Percentiles rank a stretch among this genome's conserved stretches.
These are phyloP conservation scores for Aleiodes alternator DNA, from an alignment of 2,888 invertebrate genomes.

Conservation along the genomic window DNA sequence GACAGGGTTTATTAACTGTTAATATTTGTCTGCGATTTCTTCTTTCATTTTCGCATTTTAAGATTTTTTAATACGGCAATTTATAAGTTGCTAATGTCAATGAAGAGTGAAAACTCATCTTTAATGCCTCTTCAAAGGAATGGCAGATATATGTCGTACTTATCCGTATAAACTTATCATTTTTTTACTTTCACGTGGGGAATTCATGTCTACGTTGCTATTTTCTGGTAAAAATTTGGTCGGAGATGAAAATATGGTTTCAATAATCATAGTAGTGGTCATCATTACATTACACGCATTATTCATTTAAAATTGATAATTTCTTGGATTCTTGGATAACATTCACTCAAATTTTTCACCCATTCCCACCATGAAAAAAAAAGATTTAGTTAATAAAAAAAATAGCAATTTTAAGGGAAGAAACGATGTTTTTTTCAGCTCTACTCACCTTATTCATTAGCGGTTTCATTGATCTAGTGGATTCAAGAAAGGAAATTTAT, in stretches of 20 bases:
- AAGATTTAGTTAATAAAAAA: conserved; percentile 49
- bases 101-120: too few species aligned
- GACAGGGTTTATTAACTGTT: too few species aligned
- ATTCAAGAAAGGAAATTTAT: conserved; percentile 74
- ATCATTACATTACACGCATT: not conserved
- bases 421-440: conserved; percentile 69
- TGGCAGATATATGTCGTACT: too few species aligned
- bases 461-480: conserved; percentile 72
- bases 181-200: too few species aligned
- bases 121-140: too few species aligned
- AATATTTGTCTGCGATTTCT: too few species aligned
- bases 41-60: too few species aligned
- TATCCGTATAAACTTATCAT: too few species aligned
- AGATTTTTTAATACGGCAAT: too few species aligned
- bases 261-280: not conserved
- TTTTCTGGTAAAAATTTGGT: too few species aligned
- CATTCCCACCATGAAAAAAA: not conserved
- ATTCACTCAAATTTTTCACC: not conserved
- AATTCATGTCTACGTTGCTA: too few species aligned
- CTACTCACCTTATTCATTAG: conserved; percentile 72
- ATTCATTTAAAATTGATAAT: conserved; percentile 8
- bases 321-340: conserved; percentile 6
- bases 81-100: too few species aligned
- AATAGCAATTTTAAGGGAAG: conserved; percentile 65
- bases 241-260: not conserved